phyloP scores from a whole-genome alignment of 2,113 vertebrate species.

The Clupea harengus region DNA sequence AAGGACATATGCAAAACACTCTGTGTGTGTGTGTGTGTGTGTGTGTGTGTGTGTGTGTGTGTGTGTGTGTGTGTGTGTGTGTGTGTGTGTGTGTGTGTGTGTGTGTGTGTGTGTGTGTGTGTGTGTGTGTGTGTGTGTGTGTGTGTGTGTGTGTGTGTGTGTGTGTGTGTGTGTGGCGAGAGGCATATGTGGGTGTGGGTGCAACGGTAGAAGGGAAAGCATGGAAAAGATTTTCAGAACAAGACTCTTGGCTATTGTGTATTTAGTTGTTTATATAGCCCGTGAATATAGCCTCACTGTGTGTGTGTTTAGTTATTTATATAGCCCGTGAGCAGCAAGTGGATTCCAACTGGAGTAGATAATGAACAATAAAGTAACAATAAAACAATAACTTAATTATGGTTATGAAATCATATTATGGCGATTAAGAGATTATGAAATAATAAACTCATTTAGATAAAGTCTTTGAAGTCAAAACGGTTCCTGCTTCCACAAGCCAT shows the following conservation, averaged over 20 bases:
- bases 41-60: neutral
- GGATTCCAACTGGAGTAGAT: neutral
- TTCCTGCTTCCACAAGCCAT: too few species aligned
- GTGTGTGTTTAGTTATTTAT: too few species aligned
- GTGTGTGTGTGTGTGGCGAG: neutral
- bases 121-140: constrained; percentile 15
- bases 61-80: neutral
- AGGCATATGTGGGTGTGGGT: neutral
- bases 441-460: too few species aligned
- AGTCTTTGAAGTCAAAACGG: too few species aligned
- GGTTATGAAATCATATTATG: too few species aligned
- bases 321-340: too few species aligned
- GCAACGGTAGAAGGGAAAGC: neutral
- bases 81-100: neutral
- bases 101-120: neutral
- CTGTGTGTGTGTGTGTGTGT: neutral
- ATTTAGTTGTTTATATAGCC: too few species aligned
- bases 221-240: too few species aligned
- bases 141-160: constrained; percentile 11
- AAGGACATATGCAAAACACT: neutral
- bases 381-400: neutral
- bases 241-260: too few species aligned
- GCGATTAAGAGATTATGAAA: too few species aligned
- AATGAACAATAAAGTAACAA: neutral
- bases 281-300: too few species aligned